phyloP scores from a whole-genome alignment of 1,140 invertebrate species.

The Orius laevigatus region DNA sequence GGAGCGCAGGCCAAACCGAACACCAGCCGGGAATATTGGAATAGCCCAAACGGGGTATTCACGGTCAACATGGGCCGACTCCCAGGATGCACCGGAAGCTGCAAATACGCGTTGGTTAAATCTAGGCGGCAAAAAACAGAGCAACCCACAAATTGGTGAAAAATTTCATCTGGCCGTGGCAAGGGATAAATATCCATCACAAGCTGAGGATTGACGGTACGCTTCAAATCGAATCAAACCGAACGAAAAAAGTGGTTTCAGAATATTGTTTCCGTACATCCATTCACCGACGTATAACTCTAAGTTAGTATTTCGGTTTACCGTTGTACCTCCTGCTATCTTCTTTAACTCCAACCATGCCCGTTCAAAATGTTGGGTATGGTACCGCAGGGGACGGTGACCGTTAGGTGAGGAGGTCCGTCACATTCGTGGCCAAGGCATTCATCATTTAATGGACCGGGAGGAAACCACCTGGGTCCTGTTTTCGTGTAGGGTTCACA shows the following conservation, averaged over 20 bases:
- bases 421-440: no score
- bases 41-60: background rate
- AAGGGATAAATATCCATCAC: conserved; percentile 3
- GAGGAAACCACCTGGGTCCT: no score
- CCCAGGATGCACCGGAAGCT: conserved; percentile 21
- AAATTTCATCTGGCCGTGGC: conserved; percentile 8
- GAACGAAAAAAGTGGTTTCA: conserved; percentile 10
- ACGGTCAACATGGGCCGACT: conserved; percentile 6
- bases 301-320: no score
- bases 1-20: conserved; percentile 23
- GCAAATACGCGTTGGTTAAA: conserved; percentile 26
- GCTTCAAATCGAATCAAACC: background rate
- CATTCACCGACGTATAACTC: no score
- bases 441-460: no score
- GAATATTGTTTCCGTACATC: no score
- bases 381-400: no score
- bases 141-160: conserved; percentile 2
- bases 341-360: no score
- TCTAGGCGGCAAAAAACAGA: conserved; percentile 26
- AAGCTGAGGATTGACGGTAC: background rate
- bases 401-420: no score
- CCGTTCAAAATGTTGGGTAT: no score
- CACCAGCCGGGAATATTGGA: background rate
- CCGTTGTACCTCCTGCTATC: no score
- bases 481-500: no score